These are phyloP conservation scores for Tympanoctomys barrerae DNA, from an alignment of 2,797 vertebrate genomes.

Conservation along the genomic window DNA sequence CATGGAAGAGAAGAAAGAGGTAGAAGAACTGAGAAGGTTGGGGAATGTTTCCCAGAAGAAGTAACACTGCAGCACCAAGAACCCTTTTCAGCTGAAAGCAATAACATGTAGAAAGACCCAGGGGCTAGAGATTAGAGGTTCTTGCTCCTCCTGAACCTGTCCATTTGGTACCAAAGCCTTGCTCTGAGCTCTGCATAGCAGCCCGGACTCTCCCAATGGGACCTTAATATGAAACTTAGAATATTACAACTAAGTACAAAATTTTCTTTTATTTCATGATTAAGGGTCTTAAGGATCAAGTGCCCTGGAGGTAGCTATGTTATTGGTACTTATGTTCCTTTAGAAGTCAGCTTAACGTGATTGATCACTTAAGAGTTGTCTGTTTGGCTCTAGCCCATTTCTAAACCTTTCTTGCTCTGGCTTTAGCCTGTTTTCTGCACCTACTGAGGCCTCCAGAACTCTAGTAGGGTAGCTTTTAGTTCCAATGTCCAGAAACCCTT, in stretches of 20 bases:
- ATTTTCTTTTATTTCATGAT: background rate
- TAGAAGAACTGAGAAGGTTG: background rate
- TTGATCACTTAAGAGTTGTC: background rate
- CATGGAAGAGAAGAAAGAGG: background rate
- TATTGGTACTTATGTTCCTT: slow-evolving; percentile 18
- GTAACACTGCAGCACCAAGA: background rate
- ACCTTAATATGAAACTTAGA: background rate
- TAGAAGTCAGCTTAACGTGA: background rate
- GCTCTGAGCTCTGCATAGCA: background rate
- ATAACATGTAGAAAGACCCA: background rate
- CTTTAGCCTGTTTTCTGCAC: background rate
- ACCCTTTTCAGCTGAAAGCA: background rate
- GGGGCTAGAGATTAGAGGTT: background rate
- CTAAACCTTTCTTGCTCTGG: background rate
- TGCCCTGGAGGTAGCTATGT: background rate
- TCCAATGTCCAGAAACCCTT: background rate
- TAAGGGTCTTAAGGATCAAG: background rate
- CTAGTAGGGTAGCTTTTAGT: background rate
- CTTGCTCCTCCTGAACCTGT: background rate
- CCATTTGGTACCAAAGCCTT: background rate
- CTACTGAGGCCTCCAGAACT: background rate
- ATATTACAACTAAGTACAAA: background rate
- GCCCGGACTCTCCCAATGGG: background rate
- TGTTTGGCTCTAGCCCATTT: slow-evolving; percentile 2
- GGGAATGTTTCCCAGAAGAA: slow-evolving; percentile 1